These are phyloP conservation scores for Marmota monax DNA, from an alignment of 2,113 vertebrate genomes.

Conservation along the genomic window DNA sequence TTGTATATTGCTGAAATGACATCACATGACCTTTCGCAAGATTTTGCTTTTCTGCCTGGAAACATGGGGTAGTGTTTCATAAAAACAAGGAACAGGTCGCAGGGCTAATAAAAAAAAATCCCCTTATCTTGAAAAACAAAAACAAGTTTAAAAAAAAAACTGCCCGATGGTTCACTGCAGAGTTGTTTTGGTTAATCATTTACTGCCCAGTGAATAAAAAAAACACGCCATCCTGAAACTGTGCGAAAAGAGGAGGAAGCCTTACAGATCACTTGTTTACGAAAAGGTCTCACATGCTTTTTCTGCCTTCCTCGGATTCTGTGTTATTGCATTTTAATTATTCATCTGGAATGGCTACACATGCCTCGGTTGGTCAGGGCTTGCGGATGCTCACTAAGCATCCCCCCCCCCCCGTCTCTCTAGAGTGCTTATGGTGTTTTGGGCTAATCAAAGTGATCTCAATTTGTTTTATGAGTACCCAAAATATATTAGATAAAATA, in stretches of 20 bases:
- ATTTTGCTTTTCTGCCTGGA: constrained; percentile 59
- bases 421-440: not conserved
- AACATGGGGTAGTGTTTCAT: constrained; percentile 47
- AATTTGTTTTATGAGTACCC: not conserved
- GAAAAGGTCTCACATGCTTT: constrained; percentile 56
- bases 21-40: constrained; percentile 59
- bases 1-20: constrained; percentile 56
- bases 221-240: not conserved
- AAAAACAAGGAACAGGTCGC: constrained; percentile 37
- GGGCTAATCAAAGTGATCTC: not conserved
- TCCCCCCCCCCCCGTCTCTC: not conserved
- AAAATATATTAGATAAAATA: not conserved
- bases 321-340: not conserved
- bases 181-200: constrained; percentile 8
- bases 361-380: not conserved
- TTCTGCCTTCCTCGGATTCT: not conserved
- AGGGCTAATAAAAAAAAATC: constrained; percentile 13
- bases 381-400: not conserved
- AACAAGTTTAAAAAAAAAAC: not conserved
- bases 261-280: not conserved
- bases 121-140: not conserved
- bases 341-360: not conserved
- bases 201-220: not conserved
- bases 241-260: constrained; percentile 33
- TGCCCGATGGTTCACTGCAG: not conserved